A percentile compares a stretch with the other conserved stretches of the same genome.
Evolutionary conservation across 2,113 vertebrate species (phyloP).

Genomic region (Chloroceryle aenea): DNA sequence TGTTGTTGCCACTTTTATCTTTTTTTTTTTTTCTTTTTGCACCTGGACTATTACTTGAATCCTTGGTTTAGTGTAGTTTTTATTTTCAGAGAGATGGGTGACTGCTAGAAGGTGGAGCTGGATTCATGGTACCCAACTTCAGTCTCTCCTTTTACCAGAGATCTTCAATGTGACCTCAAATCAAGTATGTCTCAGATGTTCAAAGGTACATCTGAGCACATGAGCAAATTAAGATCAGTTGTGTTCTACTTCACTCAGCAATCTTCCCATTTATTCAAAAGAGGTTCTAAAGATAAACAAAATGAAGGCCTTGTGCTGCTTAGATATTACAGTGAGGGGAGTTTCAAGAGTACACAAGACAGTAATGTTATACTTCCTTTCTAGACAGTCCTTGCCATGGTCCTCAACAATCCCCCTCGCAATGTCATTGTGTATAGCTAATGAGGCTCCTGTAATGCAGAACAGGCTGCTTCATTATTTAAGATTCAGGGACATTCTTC

Average conservation of each 20-base stretch:
- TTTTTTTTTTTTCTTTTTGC: background rate
- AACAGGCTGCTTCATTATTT: background rate
- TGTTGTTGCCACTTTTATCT: background rate
- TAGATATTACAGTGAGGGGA: background rate
- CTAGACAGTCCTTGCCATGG: background rate
- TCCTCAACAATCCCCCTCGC: background rate
- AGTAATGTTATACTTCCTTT: background rate
- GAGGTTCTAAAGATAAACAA: background rate
- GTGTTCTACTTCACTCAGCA: background rate
- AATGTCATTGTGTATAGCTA: background rate
- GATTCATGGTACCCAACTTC: background rate
- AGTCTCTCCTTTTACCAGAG: background rate
- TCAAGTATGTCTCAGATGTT: background rate
- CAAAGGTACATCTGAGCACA: background rate
- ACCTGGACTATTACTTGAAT: background rate
- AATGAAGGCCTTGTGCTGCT: background rate
- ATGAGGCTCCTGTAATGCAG: background rate
- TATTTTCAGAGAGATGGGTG: background rate
- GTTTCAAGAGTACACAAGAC: background rate
- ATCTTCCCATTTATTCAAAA: background rate
- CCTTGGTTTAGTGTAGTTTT: background rate
- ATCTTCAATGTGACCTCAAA: background rate
- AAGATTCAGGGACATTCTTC: background rate
- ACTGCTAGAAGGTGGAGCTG: background rate
- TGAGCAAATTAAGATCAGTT: background rate